Base-by-base conservation (phyloP, 2,888 invertebrate species). In the Acrobasis suavella region DNA sequence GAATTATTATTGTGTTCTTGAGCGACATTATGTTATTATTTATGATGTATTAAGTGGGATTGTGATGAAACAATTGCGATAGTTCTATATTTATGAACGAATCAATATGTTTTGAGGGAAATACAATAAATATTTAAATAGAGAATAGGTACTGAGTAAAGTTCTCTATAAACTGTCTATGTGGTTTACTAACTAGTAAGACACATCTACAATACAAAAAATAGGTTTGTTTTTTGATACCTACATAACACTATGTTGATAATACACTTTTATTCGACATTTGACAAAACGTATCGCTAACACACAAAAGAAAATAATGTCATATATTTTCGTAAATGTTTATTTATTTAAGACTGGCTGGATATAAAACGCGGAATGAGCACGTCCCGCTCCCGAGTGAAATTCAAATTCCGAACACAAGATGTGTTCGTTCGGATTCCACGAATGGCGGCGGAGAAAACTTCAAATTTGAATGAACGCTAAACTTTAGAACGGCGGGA, bases 381-480 rank as follows among this genome's bases (percentile, higher is more conserved):
- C 64, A 62, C 67, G 60, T 62, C 55, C 46, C 51, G 59, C 56
- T 62, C 55, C 50, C 51, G 61, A 61, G 64, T 58, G 49, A 76
- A 73, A 76, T 77, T 80, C 68, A 73, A 78, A 80, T 78, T 77
- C 69, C 66, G 75, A 78, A 81, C 75, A 78, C 75, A 78, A 75
- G 75, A 73, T 68, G 74, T 71, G 69, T 67, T 68, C 67, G 69
- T 72, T 74, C 73, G 67, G 68, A 72, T 75, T 75, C 74, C 71
- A 69, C 70, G 75, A 76, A 78, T 77, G 74, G 76, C 73, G 72
- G 70, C 66, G 72, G 70, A 73, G 77, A 77, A 82, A 84, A 85
- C 75, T 85, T 82, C 75, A 80, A 81, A 85, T 85, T 84, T 82
- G 81, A 86, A 86, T 82, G 80, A 79, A 81, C 80, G 77, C 72